Evolutionary conservation across 2,797 vertebrate genomes (phyloP), one percentile per base, ranked within the genome.

Genomic region (Poecilia picta): DNA sequence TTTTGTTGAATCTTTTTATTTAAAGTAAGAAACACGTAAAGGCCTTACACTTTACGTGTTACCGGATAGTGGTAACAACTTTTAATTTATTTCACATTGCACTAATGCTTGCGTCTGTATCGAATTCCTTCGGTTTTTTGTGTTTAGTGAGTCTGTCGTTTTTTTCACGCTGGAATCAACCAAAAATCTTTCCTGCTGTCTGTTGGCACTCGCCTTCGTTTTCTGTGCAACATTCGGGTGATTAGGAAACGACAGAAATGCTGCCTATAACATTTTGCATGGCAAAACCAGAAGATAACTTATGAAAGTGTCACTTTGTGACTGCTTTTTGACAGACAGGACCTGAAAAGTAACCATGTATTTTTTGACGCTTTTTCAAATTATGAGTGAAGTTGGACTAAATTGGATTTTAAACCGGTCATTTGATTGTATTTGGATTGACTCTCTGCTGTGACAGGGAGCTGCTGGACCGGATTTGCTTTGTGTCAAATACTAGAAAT

Each of bases 81-180:
- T 74, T 74, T 62, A 47, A 86, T 83, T 45, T 76, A 15, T 49
- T 49, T 85, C 76, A 76, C 25, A n/a, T 74, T 77, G 64, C 51
- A 81, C 25, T 57, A 74, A 77, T 82, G 43, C 79, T 77, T 33
- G 46, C 59, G 25, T 82, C 45, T 73, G 7, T 59, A 16, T 84
- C 74, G 0, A 41, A 78, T 84, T 75, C 16, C 10, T 84, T 41
- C 18, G 79, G 72, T 84, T 53, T 76, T 84, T 66, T 84, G 80
- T 85, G 79, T 89, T 84, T 73, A 82, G 80, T 84, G 46, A 86
- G 72, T 80, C 45, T 31, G 77, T 64, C 83, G 76, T 5, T 39
- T 7, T 39, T 88, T 88, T 68, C 73, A 85, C 79, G 86, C 84
- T 89, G 86, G 85, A 91, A 72, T 84, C 84, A 86, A 91, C 78